These are phyloP conservation scores for Chalcis sispes DNA, from an alignment of 2,888 invertebrate species.

Conservation along the genomic window DNA sequence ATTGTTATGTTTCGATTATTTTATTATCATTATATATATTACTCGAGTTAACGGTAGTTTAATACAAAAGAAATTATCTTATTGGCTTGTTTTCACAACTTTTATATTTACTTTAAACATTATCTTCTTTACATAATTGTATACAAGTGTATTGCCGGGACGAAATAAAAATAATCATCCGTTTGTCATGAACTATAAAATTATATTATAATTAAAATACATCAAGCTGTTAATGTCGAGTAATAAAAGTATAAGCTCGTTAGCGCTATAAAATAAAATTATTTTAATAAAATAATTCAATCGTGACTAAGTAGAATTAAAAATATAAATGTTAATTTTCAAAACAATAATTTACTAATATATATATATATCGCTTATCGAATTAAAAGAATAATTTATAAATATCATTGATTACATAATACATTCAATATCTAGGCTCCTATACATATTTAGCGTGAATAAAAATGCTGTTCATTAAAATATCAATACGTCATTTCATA, in stretches of 20 bases:
- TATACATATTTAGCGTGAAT: too few relatives aligned
- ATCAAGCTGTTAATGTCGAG: conserved; percentile 7
- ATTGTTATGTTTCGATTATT: conserved; percentile 43
- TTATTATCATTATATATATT: conserved; percentile 18
- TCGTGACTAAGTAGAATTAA: too few relatives aligned
- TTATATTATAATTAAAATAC: conserved; percentile 40
- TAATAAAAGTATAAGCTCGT: neutral
- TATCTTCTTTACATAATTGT: conserved; percentile 49
- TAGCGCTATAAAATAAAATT: neutral
- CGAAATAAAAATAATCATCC: conserved; percentile 40
- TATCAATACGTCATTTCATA: too few relatives aligned
- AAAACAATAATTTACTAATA: too few relatives aligned
- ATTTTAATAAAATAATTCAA: too few relatives aligned
- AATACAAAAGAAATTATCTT: conserved; percentile 44
- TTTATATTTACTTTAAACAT: conserved; percentile 48
- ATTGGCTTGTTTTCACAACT: conserved; percentile 45
- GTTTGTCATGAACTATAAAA: conserved; percentile 45
- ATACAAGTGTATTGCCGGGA: conserved; percentile 43
- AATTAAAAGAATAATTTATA: too few relatives aligned
- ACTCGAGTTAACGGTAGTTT: conserved; percentile 3
- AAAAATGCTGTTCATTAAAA: too few relatives aligned
- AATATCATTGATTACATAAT: too few relatives aligned
- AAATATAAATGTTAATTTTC: too few relatives aligned
- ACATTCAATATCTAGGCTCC: too few relatives aligned
- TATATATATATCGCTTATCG: too few relatives aligned